These are phyloP conservation scores for Hypocryptadius cinnamomeus DNA, from an alignment of 2,113 vertebrate genomes.

Conservation along the genomic window DNA sequence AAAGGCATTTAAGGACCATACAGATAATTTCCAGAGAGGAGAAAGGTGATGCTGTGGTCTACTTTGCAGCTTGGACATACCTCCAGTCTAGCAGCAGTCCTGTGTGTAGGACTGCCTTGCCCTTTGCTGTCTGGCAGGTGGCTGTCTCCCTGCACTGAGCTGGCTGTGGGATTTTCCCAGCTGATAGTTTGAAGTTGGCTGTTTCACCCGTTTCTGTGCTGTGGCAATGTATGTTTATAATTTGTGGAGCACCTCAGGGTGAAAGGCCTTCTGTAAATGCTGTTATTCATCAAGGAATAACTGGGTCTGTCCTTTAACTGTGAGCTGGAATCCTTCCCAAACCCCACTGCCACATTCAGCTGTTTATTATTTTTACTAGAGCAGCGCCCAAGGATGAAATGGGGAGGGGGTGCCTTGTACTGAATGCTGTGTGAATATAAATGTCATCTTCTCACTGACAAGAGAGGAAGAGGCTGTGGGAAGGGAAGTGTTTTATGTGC, in stretches of 20 bases:
- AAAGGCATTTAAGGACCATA: background rate
- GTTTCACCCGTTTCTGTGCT: background rate
- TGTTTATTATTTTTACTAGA: conserved; percentile 21
- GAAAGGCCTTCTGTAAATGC: conserved; percentile 22
- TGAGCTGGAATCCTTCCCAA: background rate
- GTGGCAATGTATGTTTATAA: background rate
- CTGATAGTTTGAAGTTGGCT: background rate
- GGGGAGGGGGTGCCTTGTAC: background rate
- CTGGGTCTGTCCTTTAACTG: background rate
- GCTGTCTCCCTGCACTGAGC: background rate
- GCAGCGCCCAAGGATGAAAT: background rate
- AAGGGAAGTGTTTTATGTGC: background rate
- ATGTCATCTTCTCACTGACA: background rate
- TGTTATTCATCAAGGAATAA: conserved; percentile 1
- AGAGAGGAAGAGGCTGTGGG: conserved; percentile 8
- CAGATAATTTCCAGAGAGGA: background rate
- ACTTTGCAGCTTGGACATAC: background rate
- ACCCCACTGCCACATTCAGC: background rate
- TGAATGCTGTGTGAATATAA: background rate
- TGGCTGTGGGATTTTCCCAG: background rate
- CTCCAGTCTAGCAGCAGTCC: background rate
- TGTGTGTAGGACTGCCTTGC: background rate
- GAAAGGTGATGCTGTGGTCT: background rate
- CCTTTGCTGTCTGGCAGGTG: background rate
- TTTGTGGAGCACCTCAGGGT: conserved; percentile 24